Evolutionary conservation across 92 coral and sea anemone genomes (phyloP), one percentile per base, ranked within the genome.

Genomic region (Epizoanthus illoricatus): DNA sequence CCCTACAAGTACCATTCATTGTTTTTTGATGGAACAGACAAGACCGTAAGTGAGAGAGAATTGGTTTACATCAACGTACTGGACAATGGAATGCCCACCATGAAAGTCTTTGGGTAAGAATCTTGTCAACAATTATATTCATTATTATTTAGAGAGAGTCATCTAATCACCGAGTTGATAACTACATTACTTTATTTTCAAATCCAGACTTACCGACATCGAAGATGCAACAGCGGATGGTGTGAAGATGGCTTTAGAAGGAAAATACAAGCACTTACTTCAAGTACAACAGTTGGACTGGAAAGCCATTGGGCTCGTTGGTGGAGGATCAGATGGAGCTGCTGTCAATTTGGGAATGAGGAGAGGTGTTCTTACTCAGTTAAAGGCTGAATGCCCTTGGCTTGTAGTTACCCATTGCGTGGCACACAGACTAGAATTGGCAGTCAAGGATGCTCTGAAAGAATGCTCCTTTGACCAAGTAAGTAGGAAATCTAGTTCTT

Each of bases 301-400:
- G 62, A 73, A 73, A 73, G 62, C 64, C 18, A 7, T 74, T 40
- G 65, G 65, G 17, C 76, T 71, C 49, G 76, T 74, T 54, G 64
- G 79, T 74, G 65, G 79, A 43, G 79, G 79, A 54, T 74, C 79
- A 54, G 79, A 74, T 56, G 65, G 79, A 74, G 79, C 79, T 11
- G 15, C 79, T 74, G 79, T 74, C 6, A 55, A 74, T 49, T 54
- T 74, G 24, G 79, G 79, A 54, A 54, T 74, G 11, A 18, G 79
- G 57, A 55, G 20, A 36, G 65, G 49, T 74, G 65, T 54, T 13
- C 79, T 73, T 21, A 56, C 79, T 15, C 79, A 74, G 79, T 74
- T 73, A 4, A 74, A 74, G 57, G 79, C 49, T 54, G 79, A 74
- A 8, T 74, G 79, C 19, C 64, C 65, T 42, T 71, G 65, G 79